Evolutionary conservation across 2,797 vertebrate genomes (phyloP).

Genomic region (Spinus pinus): DNA sequence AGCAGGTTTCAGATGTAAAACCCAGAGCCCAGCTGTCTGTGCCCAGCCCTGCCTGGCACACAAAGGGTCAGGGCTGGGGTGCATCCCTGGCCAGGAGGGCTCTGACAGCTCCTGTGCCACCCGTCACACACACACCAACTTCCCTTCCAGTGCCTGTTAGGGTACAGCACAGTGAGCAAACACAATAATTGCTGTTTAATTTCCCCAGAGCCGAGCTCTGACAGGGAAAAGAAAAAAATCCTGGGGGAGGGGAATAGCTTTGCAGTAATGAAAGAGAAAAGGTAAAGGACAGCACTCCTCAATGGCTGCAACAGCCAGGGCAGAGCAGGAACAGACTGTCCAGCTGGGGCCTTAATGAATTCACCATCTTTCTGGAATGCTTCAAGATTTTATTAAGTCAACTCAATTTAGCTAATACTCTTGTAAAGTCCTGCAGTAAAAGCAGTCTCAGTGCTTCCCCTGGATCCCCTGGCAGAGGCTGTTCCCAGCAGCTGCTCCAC

Average conservation of each 20-base stretch:
- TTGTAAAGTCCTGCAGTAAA: neutral
- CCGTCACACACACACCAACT: neutral
- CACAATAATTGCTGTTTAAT: constrained; percentile 48
- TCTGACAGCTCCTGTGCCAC: neutral
- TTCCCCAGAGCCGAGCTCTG: constrained; percentile 9
- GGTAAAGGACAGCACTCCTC: constrained; percentile 13
- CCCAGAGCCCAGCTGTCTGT: neutral
- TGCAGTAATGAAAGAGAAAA: constrained; percentile 33
- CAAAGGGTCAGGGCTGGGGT: neutral
- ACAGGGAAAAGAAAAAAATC: neutral
- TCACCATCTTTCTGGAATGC: constrained; percentile 46
- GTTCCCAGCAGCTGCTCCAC: accelerated
- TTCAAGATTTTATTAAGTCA: constrained; percentile 42
- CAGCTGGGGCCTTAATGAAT: constrained; percentile 57
- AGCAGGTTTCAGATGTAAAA: neutral
- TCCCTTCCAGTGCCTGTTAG: constrained; percentile 11
- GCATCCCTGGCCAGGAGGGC: neutral
- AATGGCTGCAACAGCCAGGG: neutral
- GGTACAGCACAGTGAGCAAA: constrained; percentile 23
- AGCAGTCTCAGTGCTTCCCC: neutral
- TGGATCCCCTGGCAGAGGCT: neutral
- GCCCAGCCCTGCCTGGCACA: constrained; percentile 51
- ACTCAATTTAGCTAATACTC: constrained; percentile 13
- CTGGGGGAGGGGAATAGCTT: neutral
- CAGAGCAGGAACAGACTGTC: neutral